Percentiles rank a stretch among this genome's conserved stretches.
These are phyloP conservation scores for Idaea straminata DNA, from an alignment of 2,888 invertebrate genomes.

Conservation along the genomic window DNA sequence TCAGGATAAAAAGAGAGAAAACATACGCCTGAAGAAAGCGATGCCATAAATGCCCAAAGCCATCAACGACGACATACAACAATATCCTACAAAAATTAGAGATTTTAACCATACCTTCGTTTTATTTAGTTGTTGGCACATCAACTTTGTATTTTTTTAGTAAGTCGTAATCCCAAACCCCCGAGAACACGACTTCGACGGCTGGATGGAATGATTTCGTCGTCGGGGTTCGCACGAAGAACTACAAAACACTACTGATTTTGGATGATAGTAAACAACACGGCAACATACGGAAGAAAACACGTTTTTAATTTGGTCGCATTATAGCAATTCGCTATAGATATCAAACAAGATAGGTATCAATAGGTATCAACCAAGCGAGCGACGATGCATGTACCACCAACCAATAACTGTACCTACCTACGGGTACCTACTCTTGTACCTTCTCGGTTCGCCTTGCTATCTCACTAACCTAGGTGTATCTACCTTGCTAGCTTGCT, in stretches of 20 bases:
- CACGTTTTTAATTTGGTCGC: constrained; percentile 54
- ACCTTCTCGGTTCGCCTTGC: not conserved
- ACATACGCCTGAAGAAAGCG: constrained; percentile 73
- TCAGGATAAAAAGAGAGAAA: constrained; percentile 66
- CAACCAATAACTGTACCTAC: constrained; percentile 29
- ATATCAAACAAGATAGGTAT: constrained; percentile 13
- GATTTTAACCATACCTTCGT: constrained; percentile 64
- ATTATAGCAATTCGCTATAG: constrained; percentile 63
- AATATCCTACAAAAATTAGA: constrained; percentile 45
- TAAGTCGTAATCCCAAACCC: constrained; percentile 77
- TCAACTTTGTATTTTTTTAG: constrained; percentile 69
- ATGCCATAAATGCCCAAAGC: constrained; percentile 77
- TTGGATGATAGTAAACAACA: constrained; percentile 43
- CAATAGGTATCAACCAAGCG: constrained; percentile 14
- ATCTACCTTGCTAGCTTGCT: not conserved
- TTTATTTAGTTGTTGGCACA: constrained; percentile 77
- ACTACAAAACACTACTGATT: constrained; percentile 55
- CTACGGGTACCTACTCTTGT: constrained; percentile 31
- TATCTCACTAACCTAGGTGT: not conserved
- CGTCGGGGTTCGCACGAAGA: constrained; percentile 76
- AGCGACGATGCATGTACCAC: constrained; percentile 1
- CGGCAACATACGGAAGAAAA: constrained; percentile 37
- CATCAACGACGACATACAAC: constrained; percentile 55
- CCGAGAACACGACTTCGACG: constrained; percentile 79
- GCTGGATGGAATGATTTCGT: constrained; percentile 81